These are phyloP conservation scores for Chlorospingus semifuscus DNA, from an alignment of 2,797 vertebrate species.

Conservation along the genomic window DNA sequence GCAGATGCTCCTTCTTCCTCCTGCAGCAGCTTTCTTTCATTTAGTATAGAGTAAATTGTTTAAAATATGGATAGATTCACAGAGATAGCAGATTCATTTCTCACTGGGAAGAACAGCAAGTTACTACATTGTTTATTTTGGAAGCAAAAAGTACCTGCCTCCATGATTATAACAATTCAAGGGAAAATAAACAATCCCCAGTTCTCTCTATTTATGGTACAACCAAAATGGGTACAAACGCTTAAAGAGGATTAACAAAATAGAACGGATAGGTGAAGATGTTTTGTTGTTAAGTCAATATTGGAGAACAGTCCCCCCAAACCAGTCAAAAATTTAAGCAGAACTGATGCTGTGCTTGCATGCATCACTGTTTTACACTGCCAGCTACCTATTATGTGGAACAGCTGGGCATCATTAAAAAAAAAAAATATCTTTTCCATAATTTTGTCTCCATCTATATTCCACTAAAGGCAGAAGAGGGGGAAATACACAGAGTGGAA, in stretches of 20 bases:
- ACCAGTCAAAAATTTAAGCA: not conserved
- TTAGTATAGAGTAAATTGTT: not conserved
- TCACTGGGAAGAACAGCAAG: not conserved
- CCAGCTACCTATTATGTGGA: not conserved
- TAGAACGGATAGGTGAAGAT: not conserved
- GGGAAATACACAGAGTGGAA: not conserved
- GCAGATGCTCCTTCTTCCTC: not conserved
- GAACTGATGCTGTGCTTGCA: not conserved
- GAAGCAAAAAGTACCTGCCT: not conserved
- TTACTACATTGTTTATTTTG: not conserved
- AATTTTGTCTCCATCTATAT: not conserved
- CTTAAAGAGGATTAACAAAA: not conserved
- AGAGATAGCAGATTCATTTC: not conserved
- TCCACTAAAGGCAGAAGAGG: not conserved
- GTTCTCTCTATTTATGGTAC: not conserved
- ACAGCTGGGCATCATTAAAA: not conserved
- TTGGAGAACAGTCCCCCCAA: accelerated
- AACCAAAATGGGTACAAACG: not conserved
- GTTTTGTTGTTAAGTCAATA: not conserved
- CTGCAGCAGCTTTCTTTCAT: not conserved
- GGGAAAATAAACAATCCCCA: not conserved
- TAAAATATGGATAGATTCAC: not conserved
- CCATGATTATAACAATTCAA: not conserved
- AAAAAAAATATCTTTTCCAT: accelerated
- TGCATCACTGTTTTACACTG: not conserved